phyloP scores from a whole-genome alignment of 2,797 vertebrate genomes.

The Smutsia temminckii region DNA sequence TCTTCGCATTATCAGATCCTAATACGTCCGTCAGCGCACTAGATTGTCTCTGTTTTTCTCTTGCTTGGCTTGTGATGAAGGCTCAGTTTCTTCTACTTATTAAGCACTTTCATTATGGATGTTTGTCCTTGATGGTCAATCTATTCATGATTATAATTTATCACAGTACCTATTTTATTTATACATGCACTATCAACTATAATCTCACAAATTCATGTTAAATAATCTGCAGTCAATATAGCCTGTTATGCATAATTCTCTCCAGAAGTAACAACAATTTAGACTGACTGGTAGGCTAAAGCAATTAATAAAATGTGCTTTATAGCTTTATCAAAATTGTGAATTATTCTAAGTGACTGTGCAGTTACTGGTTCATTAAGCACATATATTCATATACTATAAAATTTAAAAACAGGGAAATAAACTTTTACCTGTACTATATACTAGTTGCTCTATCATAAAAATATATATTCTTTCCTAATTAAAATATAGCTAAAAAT shows the following conservation, averaged over 20 bases:
- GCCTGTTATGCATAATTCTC: not conserved
- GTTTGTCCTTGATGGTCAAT: not conserved
- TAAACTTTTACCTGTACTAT: not conserved
- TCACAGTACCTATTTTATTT: not conserved
- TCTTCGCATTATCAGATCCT: not conserved
- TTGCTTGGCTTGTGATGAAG: not conserved
- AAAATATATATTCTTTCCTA: constrained; percentile 6
- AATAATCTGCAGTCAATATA: not conserved
- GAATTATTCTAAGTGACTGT: constrained; percentile 3
- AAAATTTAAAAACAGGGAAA: constrained; percentile 25
- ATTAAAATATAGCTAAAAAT: constrained; percentile 12
- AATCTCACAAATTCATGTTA: not conserved
- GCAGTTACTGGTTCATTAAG: not conserved
- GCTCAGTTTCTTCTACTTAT: not conserved
- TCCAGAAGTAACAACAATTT: not conserved
- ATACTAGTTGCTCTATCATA: not conserved
- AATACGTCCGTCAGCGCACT: not conserved
- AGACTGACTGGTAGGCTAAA: not conserved
- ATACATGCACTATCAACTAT: not conserved
- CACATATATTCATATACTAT: not conserved
- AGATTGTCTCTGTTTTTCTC: not conserved
- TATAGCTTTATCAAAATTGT: not conserved
- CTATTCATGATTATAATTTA: not conserved
- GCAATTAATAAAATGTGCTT: constrained; percentile 13
- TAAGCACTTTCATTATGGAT: not conserved